phyloP scores from a whole-genome alignment of 2,797 vertebrate genomes.

The Odontamblyopus rebecca region DNA sequence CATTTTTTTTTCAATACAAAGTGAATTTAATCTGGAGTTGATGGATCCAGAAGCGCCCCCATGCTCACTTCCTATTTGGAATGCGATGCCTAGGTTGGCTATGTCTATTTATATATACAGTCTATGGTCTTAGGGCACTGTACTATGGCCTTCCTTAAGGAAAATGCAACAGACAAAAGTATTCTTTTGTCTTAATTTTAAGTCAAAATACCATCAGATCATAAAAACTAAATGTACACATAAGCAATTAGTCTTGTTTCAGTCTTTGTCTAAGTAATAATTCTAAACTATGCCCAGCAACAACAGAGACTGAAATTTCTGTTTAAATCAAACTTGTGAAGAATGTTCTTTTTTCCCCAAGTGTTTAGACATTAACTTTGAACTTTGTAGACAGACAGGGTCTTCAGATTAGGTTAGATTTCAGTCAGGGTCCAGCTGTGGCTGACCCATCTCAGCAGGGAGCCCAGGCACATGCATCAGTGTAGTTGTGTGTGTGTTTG shows the following conservation, averaged over 20 bases:
- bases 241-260: too few species aligned
- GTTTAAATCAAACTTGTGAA: background rate
- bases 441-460: slow-evolving; percentile 57
- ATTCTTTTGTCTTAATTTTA: too few species aligned
- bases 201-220: too few species aligned
- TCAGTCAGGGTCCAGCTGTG: slow-evolving; percentile 52
- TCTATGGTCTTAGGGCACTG: too few species aligned
- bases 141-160: too few species aligned
- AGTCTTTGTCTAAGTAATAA: background rate
- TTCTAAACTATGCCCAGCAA: background rate
- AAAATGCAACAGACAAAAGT: too few species aligned
- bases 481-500: slow-evolving; percentile 27
- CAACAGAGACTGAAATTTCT: background rate
- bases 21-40: too few species aligned
- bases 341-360: background rate
- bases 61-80: too few species aligned
- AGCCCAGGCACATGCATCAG: slow-evolving; percentile 27
- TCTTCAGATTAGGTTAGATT: slow-evolving; percentile 61
- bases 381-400: slow-evolving; percentile 28
- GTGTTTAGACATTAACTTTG: background rate
- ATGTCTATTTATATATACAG: too few species aligned
- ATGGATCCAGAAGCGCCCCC: too few species aligned
- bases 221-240: background rate
- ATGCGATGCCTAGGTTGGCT: too few species aligned
- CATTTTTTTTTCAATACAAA: too few species aligned